Percentiles rank a stretch among this genome's conserved stretches.
These are phyloP conservation scores for Alsophila aescularia DNA, from an alignment of 2,888 invertebrate species.

Conservation along the genomic window DNA sequence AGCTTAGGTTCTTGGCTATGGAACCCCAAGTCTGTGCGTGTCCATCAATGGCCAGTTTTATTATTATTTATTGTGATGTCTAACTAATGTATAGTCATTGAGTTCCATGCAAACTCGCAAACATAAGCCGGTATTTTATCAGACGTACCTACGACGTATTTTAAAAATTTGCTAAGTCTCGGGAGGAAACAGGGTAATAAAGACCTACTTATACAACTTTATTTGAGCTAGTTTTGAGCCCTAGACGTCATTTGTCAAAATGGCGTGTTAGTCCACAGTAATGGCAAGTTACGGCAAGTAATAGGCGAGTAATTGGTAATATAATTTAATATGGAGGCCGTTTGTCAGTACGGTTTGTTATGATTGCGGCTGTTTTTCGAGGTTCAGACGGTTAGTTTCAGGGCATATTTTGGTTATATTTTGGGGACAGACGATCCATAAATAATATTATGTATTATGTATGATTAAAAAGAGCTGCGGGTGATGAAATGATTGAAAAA, in stretches of 20 bases:
- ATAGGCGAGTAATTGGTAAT: constrained; percentile 20
- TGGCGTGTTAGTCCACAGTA: constrained; percentile 16
- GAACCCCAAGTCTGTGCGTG: no score
- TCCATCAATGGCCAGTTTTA: no score
- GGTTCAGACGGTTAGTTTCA: no score
- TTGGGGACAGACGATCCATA: no score
- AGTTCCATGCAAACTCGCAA: no score
- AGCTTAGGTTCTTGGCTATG: no score
- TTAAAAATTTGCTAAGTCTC: background rate
- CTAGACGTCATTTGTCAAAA: constrained; percentile 33
- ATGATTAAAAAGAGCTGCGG: no score
- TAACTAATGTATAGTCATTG: no score
- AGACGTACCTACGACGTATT: background rate
- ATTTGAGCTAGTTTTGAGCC: constrained; percentile 25
- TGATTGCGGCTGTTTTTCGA: background rate
- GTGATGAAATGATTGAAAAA: no score
- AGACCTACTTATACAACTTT: constrained; percentile 15
- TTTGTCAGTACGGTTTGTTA: constrained; percentile 9
- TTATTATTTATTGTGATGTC: background rate
- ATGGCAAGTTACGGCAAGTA: constrained; percentile 4
- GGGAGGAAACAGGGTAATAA: constrained; percentile 27
- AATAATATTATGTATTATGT: no score
- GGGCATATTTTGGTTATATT: no score
- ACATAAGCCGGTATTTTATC: no score
- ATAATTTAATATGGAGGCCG: background rate